A percentile compares a stretch with the other conserved stretches of the same genome.
phyloP scores from a whole-genome alignment of 2,797 vertebrate species.

The Centropyge bicolor region DNA sequence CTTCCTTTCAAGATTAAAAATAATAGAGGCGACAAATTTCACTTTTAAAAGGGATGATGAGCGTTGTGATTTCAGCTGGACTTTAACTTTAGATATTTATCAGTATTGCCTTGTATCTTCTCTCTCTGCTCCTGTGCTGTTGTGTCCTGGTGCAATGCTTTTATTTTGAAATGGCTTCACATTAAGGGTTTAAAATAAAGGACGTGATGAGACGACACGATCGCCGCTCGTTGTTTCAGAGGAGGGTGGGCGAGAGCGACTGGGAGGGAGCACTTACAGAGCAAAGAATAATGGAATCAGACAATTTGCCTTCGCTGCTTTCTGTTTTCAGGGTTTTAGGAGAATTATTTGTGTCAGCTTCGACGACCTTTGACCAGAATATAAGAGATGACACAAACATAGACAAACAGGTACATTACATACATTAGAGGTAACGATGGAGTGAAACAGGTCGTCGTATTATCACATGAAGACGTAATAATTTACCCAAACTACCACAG shows the following conservation, averaged over 20 bases:
- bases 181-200: slow-evolving; percentile 54
- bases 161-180: slow-evolving; percentile 36
- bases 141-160: slow-evolving; percentile 37
- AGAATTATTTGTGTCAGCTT: slow-evolving; percentile 32
- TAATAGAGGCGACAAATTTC: neutral
- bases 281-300: slow-evolving; percentile 53
- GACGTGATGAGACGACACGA: slow-evolving; percentile 10
- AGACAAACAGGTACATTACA: neutral
- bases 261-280: slow-evolving; percentile 43
- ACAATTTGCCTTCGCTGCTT: slow-evolving; percentile 40
- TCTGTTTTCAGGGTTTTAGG: slow-evolving; percentile 44
- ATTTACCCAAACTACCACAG: neutral
- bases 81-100: slow-evolving; percentile 24
- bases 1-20: neutral
- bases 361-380: slow-evolving; percentile 16
- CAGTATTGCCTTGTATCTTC: slow-evolving; percentile 22
- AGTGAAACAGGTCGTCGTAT: neutral
- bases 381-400: neutral
- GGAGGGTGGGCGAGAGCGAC: slow-evolving; percentile 19
- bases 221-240: slow-evolving; percentile 16
- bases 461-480: neutral
- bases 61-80: slow-evolving; percentile 46
- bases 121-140: slow-evolving; percentile 35
- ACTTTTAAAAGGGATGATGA: neutral
- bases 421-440: neutral